Conservation (phyloP, 2,113 vertebrate genomes). For the Ophthalmolycus amberensis region DNA sequence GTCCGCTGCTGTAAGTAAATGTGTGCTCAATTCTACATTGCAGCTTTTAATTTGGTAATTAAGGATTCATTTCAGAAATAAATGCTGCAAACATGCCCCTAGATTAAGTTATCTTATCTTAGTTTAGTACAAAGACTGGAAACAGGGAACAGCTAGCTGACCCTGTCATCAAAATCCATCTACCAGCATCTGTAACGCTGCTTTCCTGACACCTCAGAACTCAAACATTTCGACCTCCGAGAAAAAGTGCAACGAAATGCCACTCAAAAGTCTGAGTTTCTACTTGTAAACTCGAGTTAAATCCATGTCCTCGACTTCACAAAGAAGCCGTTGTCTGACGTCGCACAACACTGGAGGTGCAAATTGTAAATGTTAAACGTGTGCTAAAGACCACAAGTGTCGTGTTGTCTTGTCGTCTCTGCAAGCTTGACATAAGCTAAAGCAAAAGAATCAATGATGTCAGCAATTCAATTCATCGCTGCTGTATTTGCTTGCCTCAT, state of each 20-base stretch:
- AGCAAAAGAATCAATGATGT: neutral
- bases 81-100: neutral
- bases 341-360: neutral
- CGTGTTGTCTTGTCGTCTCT: neutral
- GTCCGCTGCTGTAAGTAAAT: neutral
- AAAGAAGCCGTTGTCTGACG: neutral
- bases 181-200: neutral
- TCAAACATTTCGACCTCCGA: neutral
- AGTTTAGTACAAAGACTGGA: neutral
- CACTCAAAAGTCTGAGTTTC: too few species aligned
- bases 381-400: neutral
- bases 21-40: neutral
- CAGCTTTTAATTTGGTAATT: neutral
- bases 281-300: too few species aligned
- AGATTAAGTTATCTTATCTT: neutral
- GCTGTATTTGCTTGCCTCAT: neutral
- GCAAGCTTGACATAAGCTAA: neutral
- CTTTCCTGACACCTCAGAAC: neutral
- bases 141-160: neutral
- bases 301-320: neutral
- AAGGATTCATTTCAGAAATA: neutral
- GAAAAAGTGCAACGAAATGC: too few species aligned
- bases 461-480: neutral
- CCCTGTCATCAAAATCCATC: neutral
- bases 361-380: neutral